A percentile compares a stretch with the other conserved stretches of the same genome.
Conservation (phyloP, 92 coral and sea anemone genomes). For the Muricea muricata region DNA sequence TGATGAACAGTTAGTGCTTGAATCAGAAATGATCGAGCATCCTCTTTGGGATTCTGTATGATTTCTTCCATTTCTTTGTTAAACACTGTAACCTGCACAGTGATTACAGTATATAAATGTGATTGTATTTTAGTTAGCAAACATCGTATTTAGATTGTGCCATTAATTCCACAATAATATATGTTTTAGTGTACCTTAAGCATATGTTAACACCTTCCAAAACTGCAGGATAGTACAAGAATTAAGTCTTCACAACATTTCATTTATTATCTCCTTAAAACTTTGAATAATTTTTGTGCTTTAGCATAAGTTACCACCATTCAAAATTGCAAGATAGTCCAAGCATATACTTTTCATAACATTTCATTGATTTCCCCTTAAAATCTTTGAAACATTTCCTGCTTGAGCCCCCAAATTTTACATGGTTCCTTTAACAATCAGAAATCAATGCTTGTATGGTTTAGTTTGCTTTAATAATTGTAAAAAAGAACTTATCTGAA, state of each 20-base stretch:
- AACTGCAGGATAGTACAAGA: neutral
- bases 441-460: no score
- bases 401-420: neutral
- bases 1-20: conserved; percentile 55
- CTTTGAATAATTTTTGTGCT: no score
- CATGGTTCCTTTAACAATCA: no score
- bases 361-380: no score
- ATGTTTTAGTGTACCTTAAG: neutral
- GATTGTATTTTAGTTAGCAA: neutral
- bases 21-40: conserved; percentile 65
- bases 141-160: neutral
- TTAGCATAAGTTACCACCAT: no score
- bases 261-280: neutral
- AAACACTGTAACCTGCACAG: neutral
- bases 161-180: neutral
- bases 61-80: neutral
- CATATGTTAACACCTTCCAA: neutral
- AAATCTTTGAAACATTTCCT: neutral
- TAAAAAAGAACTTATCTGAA: no score
- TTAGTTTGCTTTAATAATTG: no score
- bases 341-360: no score
- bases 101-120: no score
- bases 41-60: conserved; percentile 50
- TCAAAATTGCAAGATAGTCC: no score
- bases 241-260: neutral